A percentile compares a stretch with the other conserved stretches of the same genome.
Conservation (phyloP, 2,888 invertebrate species). For the Seira musarum region DNA sequence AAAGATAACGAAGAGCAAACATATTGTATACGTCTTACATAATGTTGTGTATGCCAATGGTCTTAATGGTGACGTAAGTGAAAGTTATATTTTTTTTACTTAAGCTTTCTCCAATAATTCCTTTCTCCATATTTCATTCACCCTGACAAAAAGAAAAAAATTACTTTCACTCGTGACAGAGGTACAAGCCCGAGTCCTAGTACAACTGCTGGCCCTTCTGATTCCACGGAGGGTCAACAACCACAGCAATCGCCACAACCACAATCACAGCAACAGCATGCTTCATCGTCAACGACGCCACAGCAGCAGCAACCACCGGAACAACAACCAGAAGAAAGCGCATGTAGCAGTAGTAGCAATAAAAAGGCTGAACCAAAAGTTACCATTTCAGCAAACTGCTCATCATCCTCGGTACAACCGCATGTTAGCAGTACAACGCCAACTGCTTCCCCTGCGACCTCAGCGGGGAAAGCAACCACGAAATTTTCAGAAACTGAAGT, state of each 20-base stretch:
- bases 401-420: constrained; percentile 44
- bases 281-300: too few species aligned
- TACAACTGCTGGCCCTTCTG: constrained; percentile 34
- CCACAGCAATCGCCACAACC: constrained; percentile 15
- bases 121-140: too few species aligned
- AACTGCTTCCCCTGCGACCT: constrained; percentile 48
- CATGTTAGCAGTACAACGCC: constrained; percentile 39
- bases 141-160: neutral
- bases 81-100: neutral
- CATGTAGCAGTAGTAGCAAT: constrained; percentile 38
- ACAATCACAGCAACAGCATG: neutral
- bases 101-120: too few species aligned
- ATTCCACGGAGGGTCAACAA: constrained; percentile 26
- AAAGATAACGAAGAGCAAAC: too few species aligned
- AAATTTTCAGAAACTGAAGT: constrained; percentile 56
- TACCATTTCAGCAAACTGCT: constrained; percentile 55
- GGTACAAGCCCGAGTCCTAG: constrained; percentile 53
- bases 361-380: constrained; percentile 53
- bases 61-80: constrained; percentile 58
- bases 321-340: constrained; percentile 23
- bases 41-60: constrained; percentile 55
- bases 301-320: constrained; percentile 19
- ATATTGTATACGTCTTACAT: neutral
- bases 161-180: neutral
- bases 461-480: constrained; percentile 43